Conservation (phyloP, 2,888 invertebrate species). For the Notodonta dromedarius region DNA sequence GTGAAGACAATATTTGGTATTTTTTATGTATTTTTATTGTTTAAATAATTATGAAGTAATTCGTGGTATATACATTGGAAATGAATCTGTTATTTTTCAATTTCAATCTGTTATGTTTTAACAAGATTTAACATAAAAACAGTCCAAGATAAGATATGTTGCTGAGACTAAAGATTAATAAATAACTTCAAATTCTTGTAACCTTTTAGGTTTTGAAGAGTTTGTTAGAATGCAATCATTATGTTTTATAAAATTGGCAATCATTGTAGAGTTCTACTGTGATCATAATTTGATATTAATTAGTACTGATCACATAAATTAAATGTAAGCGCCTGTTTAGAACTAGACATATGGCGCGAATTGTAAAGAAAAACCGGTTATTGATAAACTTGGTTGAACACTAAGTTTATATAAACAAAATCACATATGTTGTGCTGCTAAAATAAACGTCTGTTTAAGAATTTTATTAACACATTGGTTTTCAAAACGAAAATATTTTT, state of each 20-base stretch:
- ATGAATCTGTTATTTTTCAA: conserved; percentile 43
- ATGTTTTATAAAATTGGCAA: no score
- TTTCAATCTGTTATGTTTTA: conserved; percentile 3
- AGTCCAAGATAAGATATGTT: not conserved
- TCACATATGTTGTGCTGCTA: not conserved
- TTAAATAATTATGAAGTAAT: conserved; percentile 48
- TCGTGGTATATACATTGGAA: conserved; percentile 68
- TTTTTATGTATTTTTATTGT: conserved; percentile 9
- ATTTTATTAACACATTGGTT: no score
- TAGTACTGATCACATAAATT: not conserved
- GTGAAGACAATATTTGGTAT: not conserved
- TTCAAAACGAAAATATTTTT: not conserved
- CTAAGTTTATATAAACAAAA: not conserved
- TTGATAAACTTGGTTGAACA: not conserved
- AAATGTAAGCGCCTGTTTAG: conserved; percentile 8
- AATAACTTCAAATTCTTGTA: no score
- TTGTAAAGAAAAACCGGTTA: not conserved
- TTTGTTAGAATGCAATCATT: no score
- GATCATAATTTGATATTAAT: no score
- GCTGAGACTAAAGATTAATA: no score
- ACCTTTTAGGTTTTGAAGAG: not conserved
- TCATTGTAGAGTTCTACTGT: no score
- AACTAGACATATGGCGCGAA: not conserved
- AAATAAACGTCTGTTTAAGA: not conserved
- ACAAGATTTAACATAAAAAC: conserved; percentile 7